phyloP scores from a whole-genome alignment of 2,888 invertebrate species.

The Drosophila paracracens region DNA sequence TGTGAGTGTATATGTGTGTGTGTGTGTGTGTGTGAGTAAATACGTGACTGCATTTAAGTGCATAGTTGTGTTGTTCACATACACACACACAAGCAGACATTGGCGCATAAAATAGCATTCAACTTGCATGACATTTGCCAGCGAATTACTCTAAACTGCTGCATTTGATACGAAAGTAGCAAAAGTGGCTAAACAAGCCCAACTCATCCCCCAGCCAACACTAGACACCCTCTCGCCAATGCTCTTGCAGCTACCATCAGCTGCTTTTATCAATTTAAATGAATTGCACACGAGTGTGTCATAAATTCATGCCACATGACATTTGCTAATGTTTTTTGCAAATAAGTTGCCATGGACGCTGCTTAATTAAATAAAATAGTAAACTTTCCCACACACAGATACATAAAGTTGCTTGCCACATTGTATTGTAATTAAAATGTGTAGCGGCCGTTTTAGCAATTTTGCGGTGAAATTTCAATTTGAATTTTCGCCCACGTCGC shows the following conservation, averaged over 20 bases:
- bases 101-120: slow-evolving; percentile 72
- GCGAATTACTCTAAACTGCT: slow-evolving; percentile 80
- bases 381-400: slow-evolving; percentile 20
- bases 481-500: slow-evolving; percentile 52
- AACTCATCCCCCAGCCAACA: background rate
- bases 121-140: slow-evolving; percentile 73
- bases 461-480: slow-evolving; percentile 63
- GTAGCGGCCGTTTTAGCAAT: slow-evolving; percentile 41
- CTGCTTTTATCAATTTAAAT: slow-evolving; percentile 81
- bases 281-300: slow-evolving; percentile 79
- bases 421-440: slow-evolving; percentile 72
- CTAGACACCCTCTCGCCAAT: too few relatives aligned
- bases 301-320: slow-evolving; percentile 79
- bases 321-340: slow-evolving; percentile 72
- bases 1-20: slow-evolving; percentile 23
- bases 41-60: slow-evolving; percentile 82
- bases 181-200: slow-evolving; percentile 37
- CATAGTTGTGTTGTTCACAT: slow-evolving; percentile 73
- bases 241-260: slow-evolving; percentile 25
- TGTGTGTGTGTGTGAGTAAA: slow-evolving; percentile 35
- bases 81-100: slow-evolving; percentile 21
- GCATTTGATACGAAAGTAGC: slow-evolving; percentile 65
- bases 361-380: slow-evolving; percentile 68
- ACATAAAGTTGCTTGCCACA: slow-evolving; percentile 35
- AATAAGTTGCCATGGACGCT: slow-evolving; percentile 51